Percentiles rank a stretch among this genome's conserved stretches.
Conservation (phyloP, 2,113 vertebrate species). For the Malurus melanocephalus region DNA sequence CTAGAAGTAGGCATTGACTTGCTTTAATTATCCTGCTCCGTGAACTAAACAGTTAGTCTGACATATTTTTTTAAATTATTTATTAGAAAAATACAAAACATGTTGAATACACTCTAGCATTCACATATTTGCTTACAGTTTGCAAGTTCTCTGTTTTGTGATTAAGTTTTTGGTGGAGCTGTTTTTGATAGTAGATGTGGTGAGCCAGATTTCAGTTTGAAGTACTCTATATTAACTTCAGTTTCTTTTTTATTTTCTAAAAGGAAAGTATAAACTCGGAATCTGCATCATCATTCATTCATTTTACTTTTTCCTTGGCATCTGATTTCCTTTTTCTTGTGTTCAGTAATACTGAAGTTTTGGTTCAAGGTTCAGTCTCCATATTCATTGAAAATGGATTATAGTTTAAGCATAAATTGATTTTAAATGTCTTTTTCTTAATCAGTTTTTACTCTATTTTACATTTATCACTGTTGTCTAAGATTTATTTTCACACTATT, state of each 20-base stretch:
- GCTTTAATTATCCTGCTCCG: background rate
- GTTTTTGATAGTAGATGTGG: accelerated
- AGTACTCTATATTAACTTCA: background rate
- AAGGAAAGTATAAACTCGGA: background rate
- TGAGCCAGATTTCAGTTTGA: background rate
- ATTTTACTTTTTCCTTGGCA: background rate
- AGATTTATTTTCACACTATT: background rate
- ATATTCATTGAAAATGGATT: background rate
- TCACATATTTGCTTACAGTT: background rate
- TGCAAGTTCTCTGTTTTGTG: background rate
- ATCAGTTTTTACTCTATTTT: background rate
- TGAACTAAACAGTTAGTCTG: background rate
- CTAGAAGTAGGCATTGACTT: background rate
- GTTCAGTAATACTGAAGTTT: background rate
- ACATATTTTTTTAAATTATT: background rate
- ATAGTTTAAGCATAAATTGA: background rate
- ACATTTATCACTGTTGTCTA: background rate
- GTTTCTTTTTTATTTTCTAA: background rate
- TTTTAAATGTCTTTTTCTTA: background rate
- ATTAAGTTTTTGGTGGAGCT: accelerated
- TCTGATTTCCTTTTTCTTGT: background rate
- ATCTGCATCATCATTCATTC: background rate
- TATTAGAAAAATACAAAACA: background rate
- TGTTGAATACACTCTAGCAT: background rate
- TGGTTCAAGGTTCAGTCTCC: background rate